Conservation (phyloP, 2,797 vertebrate genomes). For the Lithobates sylvaticus region DNA sequence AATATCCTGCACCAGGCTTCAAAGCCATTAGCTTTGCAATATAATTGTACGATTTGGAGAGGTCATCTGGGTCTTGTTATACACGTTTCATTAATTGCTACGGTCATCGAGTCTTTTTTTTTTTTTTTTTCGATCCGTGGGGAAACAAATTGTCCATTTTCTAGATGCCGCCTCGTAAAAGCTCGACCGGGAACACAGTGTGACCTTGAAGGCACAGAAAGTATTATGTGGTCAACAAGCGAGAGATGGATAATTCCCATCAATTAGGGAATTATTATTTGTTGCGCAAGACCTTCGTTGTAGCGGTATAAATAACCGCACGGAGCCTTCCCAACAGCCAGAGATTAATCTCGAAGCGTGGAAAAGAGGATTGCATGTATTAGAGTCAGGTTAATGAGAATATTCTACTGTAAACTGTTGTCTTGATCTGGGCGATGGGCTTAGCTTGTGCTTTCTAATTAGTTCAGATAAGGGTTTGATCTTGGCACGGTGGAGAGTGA, state of each 20-base stretch:
- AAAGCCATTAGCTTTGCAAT: conserved; percentile 50
- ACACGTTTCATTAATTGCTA: conserved; percentile 59
- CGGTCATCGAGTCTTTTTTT: neutral
- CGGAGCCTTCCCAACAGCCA: conserved; percentile 51
- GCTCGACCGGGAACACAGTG: conserved; percentile 64
- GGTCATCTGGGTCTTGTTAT: conserved; percentile 61
- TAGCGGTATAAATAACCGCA: conserved; percentile 66
- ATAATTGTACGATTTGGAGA: conserved; percentile 62
- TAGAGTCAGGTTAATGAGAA: conserved; percentile 72
- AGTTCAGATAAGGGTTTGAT: conserved; percentile 72
- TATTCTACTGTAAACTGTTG: conserved; percentile 67
- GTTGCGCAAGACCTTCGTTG: conserved; percentile 65
- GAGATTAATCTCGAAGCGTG: conserved; percentile 60
- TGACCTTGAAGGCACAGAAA: conserved; percentile 64
- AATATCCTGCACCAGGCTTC: conserved; percentile 30
- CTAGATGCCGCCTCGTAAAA: conserved; percentile 43
- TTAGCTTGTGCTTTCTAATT: conserved; percentile 72
- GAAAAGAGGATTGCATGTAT: conserved; percentile 61
- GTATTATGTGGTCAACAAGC: conserved; percentile 64
- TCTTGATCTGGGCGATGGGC: conserved; percentile 65
- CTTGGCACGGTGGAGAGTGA: conserved; percentile 63
- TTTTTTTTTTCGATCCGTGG: conserved; percentile 30
- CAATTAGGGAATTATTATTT: conserved; percentile 71
- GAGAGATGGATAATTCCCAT: conserved; percentile 70
- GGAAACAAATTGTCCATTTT: conserved; percentile 47